These are phyloP conservation scores for Paracanthobrama guichenoti DNA, from an alignment of 2,113 vertebrate genomes.

Conservation along the genomic window DNA sequence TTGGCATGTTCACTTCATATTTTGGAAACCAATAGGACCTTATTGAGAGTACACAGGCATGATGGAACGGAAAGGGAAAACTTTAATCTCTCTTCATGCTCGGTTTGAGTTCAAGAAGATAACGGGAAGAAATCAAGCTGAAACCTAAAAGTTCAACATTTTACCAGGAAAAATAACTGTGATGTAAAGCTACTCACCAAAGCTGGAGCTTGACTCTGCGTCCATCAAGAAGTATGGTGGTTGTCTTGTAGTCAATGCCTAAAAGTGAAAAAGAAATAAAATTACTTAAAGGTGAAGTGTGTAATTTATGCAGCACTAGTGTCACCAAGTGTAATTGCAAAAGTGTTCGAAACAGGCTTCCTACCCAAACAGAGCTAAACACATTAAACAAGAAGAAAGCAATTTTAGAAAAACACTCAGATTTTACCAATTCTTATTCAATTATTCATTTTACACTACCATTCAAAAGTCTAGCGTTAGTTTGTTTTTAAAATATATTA, in stretches of 20 bases:
- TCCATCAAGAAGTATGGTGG: slow-evolving; percentile 85
- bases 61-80: not conserved
- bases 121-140: not conserved
- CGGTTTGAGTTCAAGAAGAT: not conserved
- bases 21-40: slow-evolving; percentile 18
- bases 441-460: no score
- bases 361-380: not conserved
- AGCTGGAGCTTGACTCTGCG: slow-evolving; percentile 86
- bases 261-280: slow-evolving; percentile 45
- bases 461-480: no score
- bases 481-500: no score
- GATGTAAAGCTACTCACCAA: slow-evolving; percentile 71
- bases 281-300: not conserved
- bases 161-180: not conserved
- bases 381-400: no score
- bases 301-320: not conserved
- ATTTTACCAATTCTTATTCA: no score
- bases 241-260: slow-evolving; percentile 89
- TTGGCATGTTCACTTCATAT: slow-evolving; percentile 34
- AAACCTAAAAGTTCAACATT: not conserved
- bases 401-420: no score
- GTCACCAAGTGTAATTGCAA: not conserved
- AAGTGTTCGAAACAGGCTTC: not conserved
- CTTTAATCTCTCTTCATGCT: not conserved
- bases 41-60: not conserved